Conservation (phyloP, 2,888 invertebrate genomes). For the Orthosia gracilis region DNA sequence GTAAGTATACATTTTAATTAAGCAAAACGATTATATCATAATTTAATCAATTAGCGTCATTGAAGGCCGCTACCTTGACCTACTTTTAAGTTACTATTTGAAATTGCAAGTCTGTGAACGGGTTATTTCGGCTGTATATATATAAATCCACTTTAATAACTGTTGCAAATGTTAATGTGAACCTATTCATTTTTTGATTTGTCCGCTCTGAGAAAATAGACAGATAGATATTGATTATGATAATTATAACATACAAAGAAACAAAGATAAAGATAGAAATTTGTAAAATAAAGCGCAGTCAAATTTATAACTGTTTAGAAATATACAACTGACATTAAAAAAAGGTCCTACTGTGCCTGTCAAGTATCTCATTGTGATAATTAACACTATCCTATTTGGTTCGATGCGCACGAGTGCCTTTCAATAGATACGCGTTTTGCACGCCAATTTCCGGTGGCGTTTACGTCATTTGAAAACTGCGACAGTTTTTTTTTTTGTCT, state of each 20-base stretch:
- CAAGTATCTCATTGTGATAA: conserved; percentile 34
- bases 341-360: neutral
- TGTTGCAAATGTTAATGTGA: conserved; percentile 14
- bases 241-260: too few relatives aligned
- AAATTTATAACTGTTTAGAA: too few relatives aligned
- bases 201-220: neutral
- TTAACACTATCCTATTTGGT: conserved; percentile 62
- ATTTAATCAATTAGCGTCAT: conserved; percentile 46
- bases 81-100: conserved; percentile 35
- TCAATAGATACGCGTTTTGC: conserved; percentile 70
- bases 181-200: neutral
- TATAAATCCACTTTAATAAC: conserved; percentile 2
- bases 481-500: conserved; percentile 32
- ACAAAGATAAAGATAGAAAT: neutral
- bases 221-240: too few relatives aligned
- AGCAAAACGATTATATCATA: conserved; percentile 41
- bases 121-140: conserved; percentile 7
- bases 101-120: conserved; percentile 19
- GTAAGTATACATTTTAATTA: conserved; percentile 44
- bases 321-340: neutral
- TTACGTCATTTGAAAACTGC: conserved; percentile 77
- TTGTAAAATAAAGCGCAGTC: too few relatives aligned
- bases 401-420: conserved; percentile 78
- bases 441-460: conserved; percentile 75
- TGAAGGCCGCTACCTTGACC: conserved; percentile 52